Evolutionary conservation across 2,113 vertebrate genomes (phyloP).

Genomic region (Opisthocomus hoazin): DNA sequence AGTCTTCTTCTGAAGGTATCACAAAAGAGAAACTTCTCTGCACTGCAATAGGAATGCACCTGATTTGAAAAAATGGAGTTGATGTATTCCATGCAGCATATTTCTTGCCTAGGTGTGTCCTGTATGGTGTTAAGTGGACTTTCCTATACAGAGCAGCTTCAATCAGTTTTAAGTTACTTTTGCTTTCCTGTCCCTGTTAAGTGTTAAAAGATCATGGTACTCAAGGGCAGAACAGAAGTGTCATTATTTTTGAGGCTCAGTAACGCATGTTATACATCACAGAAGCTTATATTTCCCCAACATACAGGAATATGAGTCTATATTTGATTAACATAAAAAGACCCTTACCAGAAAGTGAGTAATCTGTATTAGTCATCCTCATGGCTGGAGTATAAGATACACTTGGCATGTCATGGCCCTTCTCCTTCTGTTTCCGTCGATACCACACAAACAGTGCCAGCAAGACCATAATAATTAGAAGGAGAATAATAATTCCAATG

Average conservation of each 20-base stretch:
- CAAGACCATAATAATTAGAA: constrained; percentile 94
- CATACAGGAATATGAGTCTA: not conserved
- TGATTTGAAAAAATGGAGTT: not conserved
- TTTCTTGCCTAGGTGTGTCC: not conserved
- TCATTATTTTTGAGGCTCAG: not conserved
- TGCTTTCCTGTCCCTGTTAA: not conserved
- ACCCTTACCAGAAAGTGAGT: constrained; percentile 91
- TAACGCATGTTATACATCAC: not conserved
- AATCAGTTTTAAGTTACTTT: not conserved
- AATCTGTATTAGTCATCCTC: constrained; percentile 92
- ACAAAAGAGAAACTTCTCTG: not conserved
- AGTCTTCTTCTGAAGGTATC: not conserved
- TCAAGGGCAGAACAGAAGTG: not conserved
- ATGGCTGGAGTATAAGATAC: constrained; percentile 94
- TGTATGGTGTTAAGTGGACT: not conserved
- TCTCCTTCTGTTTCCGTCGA: constrained; percentile 90
- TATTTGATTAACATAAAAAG: constrained; percentile 48
- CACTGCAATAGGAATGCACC: not conserved
- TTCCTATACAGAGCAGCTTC: not conserved
- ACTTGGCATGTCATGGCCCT: constrained; percentile 93
- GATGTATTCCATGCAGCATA: not conserved
- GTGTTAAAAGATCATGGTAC: not conserved
- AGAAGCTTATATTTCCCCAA: constrained; percentile 4
- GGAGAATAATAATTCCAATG: constrained; percentile 92
- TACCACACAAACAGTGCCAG: constrained; percentile 95